A percentile compares a stretch with the other conserved stretches of the same genome.
phyloP scores from a whole-genome alignment of 1,140 invertebrate genomes.

The Neodiprion fabricii region DNA sequence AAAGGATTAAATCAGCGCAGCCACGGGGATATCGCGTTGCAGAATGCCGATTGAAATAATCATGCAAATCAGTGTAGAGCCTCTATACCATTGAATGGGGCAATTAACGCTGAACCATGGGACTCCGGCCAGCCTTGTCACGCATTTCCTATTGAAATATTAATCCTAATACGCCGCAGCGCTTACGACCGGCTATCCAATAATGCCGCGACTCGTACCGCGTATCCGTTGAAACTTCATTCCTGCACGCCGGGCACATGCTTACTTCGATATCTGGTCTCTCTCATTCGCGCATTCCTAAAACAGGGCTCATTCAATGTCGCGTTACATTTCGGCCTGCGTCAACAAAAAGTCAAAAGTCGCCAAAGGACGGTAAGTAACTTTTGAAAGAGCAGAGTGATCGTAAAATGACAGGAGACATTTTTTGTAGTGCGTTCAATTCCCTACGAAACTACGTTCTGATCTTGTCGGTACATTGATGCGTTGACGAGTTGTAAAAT shows the following conservation, averaged over 20 bases:
- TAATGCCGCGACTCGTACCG: slow-evolving; percentile 36
- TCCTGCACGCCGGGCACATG: slow-evolving; percentile 28
- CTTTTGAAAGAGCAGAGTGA: too few relatives aligned
- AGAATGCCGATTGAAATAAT: not conserved
- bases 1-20: too few relatives aligned
- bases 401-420: too few relatives aligned
- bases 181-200: slow-evolving; percentile 9
- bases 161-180: slow-evolving; percentile 41
- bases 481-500: too few relatives aligned
- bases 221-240: slow-evolving; percentile 41
- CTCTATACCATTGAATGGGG: not conserved
- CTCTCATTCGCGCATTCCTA: slow-evolving; percentile 32
- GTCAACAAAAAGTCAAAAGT: not conserved
- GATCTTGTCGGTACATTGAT: too few relatives aligned
- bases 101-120: slow-evolving; percentile 4
- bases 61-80: not conserved
- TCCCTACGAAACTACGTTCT: too few relatives aligned
- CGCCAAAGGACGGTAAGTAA: too few relatives aligned
- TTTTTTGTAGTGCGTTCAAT: too few relatives aligned
- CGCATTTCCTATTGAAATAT: slow-evolving; percentile 51
- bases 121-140: not conserved
- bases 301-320: slow-evolving; percentile 22
- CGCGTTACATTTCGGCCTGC: slow-evolving; percentile 20
- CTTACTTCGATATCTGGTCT: slow-evolving; percentile 37
- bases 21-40: too few relatives aligned